These are phyloP conservation scores for Meloe dianella DNA, from an alignment of 2,888 invertebrate species.

Conservation along the genomic window DNA sequence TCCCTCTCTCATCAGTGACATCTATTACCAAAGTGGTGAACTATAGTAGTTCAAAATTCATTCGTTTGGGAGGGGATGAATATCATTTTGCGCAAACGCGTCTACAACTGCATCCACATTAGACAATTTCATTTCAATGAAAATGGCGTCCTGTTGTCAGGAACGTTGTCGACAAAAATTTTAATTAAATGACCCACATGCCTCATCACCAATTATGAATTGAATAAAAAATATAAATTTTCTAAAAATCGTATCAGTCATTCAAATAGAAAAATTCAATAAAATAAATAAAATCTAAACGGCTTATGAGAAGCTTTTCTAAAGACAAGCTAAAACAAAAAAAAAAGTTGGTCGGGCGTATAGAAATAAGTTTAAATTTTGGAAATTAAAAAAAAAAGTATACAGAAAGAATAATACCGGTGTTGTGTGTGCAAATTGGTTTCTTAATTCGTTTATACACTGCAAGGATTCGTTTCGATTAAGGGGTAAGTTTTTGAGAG, in stretches of 20 bases:
- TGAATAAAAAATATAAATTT: conserved; percentile 42
- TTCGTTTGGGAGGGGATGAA: neutral
- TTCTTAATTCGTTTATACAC: neutral
- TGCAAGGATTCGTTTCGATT: neutral
- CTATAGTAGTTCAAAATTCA: neutral
- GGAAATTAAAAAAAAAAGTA: conserved; percentile 45
- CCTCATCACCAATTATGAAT: conserved; percentile 53
- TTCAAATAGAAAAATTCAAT: conserved; percentile 32
- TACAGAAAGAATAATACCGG: conserved; percentile 27
- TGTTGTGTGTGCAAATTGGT: neutral
- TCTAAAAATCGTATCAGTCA: conserved; percentile 25
- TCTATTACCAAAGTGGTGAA: no score
- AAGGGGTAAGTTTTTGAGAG: neutral
- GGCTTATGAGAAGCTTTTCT: conserved; percentile 33
- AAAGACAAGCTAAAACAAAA: conserved; percentile 32
- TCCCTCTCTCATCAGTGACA: no score
- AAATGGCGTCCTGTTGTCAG: conserved; percentile 58
- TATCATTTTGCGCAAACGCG: neutral
- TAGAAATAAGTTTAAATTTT: conserved; percentile 30
- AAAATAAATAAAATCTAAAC: conserved; percentile 17
- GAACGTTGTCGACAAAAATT: conserved; percentile 52
- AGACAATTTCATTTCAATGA: conserved; percentile 35
- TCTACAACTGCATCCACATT: neutral
- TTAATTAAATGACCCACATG: conserved; percentile 54
- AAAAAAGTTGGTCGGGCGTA: conserved; percentile 23